Evolutionary conservation across 2,888 invertebrate species (phyloP), one percentile per base, ranked within the genome.

Genomic region (Philaethria dido): DNA sequence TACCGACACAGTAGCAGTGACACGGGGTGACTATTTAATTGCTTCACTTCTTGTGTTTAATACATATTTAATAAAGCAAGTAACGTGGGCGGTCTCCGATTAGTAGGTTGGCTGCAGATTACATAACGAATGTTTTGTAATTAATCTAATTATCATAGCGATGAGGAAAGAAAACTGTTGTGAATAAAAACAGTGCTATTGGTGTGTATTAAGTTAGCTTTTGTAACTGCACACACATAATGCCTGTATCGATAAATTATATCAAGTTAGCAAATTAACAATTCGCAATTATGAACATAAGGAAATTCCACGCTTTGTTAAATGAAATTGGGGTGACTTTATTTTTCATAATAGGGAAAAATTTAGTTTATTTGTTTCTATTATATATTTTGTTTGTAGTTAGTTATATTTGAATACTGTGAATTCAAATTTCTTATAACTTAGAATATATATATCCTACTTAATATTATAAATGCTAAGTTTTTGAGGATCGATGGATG

Each of bases 131-230:
- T 50, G 65, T 69, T 68, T 67, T 69, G 69, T 65, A 67, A 69
- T 69, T 68, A 69, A 69, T 68, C 62, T 69, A 66, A 71, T 71
- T 71, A 69, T 36, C 66, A 69, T 69, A 69, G 45, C 48, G 42
- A 71, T 69, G 69, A 67, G 62, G 69, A 69, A 69, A 69, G 64
- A 62, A 64, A 64, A 64, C 55, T 29, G 50, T 52, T 57, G 64
- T 64, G 67, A 64, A 67, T 69, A 69, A 67, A 69, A 69, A 67
- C 48, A 64, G 61, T 66, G 66, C 54, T 70, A 64, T 62, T 67
- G 42, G 55, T 22, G 22, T 60, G 54, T 63, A 50, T 29, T 52
- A 61, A 55, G 18, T 45, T 45, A 33, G 59, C 60, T 65, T 65
- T 60, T 65, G 64, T 50, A 60, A 65, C 29, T 9, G 20, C 14